A percentile compares a stretch with the other conserved stretches of the same genome.
Conservation (phyloP, 2,888 invertebrate genomes). For the Leptopilina syphax region DNA sequence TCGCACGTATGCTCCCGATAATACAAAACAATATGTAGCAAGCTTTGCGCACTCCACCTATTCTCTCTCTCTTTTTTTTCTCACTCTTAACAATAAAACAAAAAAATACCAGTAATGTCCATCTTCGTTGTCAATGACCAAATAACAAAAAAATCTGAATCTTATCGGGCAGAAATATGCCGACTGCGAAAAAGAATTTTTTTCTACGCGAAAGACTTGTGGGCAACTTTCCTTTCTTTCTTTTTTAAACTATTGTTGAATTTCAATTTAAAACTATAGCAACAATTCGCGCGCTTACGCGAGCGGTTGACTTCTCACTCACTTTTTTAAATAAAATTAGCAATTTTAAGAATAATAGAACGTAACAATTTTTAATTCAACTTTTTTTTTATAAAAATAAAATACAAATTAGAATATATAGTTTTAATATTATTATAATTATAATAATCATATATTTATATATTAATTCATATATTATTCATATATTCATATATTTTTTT, state of each 20-base stretch:
- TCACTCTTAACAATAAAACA: neutral
- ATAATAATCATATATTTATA: too few relatives aligned
- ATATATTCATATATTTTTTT: too few relatives aligned
- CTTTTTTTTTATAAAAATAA: too few relatives aligned
- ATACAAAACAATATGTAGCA: slow-evolving; percentile 47
- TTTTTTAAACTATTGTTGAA: neutral
- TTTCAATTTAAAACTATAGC: too few relatives aligned
- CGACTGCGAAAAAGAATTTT: slow-evolving; percentile 20
- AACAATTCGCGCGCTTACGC: too few relatives aligned
- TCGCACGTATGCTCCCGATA: slow-evolving; percentile 43
- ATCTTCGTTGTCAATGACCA: slow-evolving; percentile 31
- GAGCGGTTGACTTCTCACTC: too few relatives aligned
- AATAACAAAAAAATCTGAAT: slow-evolving; percentile 40
- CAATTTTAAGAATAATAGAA: too few relatives aligned
- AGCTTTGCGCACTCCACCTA: slow-evolving; percentile 27
- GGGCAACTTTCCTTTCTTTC: neutral
- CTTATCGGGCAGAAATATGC: slow-evolving; percentile 37
- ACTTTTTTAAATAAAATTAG: too few relatives aligned
- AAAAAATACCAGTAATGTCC: slow-evolving; percentile 37
- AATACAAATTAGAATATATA: too few relatives aligned
- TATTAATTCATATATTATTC: too few relatives aligned
- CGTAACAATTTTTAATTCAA: too few relatives aligned
- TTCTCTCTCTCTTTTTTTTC: neutral
- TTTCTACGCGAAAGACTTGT: neutral
- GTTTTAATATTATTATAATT: too few relatives aligned